Conservation (phyloP, 2,113 vertebrate genomes). For the Manacus vitellinus region DNA sequence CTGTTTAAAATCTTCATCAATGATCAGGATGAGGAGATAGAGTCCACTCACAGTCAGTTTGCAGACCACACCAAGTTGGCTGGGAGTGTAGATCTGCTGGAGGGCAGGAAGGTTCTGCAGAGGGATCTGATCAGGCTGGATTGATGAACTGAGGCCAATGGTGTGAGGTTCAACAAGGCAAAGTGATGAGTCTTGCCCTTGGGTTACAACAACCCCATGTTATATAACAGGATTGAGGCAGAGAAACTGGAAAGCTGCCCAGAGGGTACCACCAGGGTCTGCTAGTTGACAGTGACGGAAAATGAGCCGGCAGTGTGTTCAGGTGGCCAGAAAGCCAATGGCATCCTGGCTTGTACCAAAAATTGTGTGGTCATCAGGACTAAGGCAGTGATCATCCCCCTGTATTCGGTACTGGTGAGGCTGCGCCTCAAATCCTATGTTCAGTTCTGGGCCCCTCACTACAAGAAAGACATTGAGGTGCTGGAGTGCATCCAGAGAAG, state of each 20-base stretch:
- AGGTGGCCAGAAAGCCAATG: background rate
- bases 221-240: background rate
- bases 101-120: background rate
- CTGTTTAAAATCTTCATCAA: background rate
- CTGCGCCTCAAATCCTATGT: fast-evolving
- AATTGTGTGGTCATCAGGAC: background rate
- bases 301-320: background rate
- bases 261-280: background rate
- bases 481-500: background rate
- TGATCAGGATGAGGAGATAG: too few species aligned
- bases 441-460: background rate
- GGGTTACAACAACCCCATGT: too few species aligned
- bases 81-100: background rate
- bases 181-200: background rate
- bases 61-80: fast-evolving
- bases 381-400: background rate
- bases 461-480: background rate
- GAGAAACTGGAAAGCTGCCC: background rate
- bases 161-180: background rate
- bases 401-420: too few species aligned
- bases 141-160: background rate
- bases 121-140: background rate
- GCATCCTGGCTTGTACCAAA: background rate
- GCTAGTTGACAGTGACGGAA: background rate
- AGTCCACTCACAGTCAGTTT: background rate